Base-by-base conservation (phyloP, 2,888 invertebrate species). In the Drosophila pegasa region DNA sequence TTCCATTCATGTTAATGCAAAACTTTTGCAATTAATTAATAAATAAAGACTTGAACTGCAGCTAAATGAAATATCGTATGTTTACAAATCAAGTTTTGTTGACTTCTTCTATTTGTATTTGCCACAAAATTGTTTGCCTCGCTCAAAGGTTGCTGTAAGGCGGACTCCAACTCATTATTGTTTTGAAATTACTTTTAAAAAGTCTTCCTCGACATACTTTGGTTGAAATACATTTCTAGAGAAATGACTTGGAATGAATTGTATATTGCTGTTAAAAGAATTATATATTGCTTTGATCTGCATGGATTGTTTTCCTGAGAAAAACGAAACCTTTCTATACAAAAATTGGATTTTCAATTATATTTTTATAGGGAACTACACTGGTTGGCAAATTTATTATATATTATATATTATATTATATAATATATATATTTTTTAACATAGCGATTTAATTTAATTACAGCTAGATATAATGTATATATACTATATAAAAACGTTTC, bases 1-100 rank as follows among this genome's bases (percentile, higher is more conserved):
- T n/a, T 50, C 35, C 22, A 22, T 35, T 10, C 10, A 16, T 10
- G 9, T 2, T 16, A 18, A 22, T 50, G 50, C 31, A 22, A 35
- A 50, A 35, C 14, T 50, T 50, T 50, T n/a, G n/a, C 22, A 50
- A 50, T 50, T 35, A 50, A 20, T n/a, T 35, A 22, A 35, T 35
- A 35, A 35, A 2, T n/a, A 35, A 22, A 9, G 3, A 14, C 20
- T n/a, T 20, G 14, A 33, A 6, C 50, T 20, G 3, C 22, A 22
- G 4, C 16, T 1, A 50, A 22, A n/a, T 50, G 16, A 6, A 16
- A 50, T 18, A 33, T 9, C 31, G 1, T 18, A 2, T 20, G 20
- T 48, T 20, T 12, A 27, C 47, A 27, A 6, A 47, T 47, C 18
- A 14, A 6, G 47, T 12, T 22, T 41, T 41, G 41, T 25, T 43